These are phyloP conservation scores for Oligia strigilis DNA, from an alignment of 2,888 invertebrate species.

Conservation along the genomic window DNA sequence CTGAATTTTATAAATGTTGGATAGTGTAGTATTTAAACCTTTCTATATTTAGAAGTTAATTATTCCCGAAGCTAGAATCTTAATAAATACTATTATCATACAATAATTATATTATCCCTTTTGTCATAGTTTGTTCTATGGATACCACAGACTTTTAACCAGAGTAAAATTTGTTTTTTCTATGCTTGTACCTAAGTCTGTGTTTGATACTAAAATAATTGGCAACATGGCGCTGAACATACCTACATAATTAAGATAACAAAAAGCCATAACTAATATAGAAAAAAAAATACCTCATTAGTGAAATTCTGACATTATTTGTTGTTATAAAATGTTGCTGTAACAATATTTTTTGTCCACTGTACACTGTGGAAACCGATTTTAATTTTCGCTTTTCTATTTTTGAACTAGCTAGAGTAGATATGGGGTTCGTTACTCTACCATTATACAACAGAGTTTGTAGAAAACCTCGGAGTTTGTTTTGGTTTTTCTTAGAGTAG, in stretches of 20 bases:
- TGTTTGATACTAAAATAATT: constrained; percentile 10
- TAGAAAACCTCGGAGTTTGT: not conserved
- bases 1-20: not conserved
- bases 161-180: no score
- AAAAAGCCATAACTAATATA: not conserved
- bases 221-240: not conserved
- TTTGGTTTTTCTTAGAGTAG: not conserved
- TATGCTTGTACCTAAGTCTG: no score
- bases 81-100: not conserved
- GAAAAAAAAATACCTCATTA: not conserved
- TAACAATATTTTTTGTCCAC: not conserved
- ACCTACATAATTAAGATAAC: not conserved
- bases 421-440: not conserved
- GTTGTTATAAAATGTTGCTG: not conserved
- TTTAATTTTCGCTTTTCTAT: not conserved
- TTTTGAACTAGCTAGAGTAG: not conserved
- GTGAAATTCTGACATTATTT: not conserved
- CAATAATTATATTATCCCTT: not conserved
- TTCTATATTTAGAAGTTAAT: not conserved
- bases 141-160: no score
- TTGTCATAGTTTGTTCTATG: not conserved
- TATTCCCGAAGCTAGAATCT: not conserved
- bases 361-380: not conserved
- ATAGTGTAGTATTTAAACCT: not conserved
- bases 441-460: not conserved